Evolutionary conservation across 2,113 vertebrate genomes (phyloP).

Genomic region (Oreochromis spilurus): DNA sequence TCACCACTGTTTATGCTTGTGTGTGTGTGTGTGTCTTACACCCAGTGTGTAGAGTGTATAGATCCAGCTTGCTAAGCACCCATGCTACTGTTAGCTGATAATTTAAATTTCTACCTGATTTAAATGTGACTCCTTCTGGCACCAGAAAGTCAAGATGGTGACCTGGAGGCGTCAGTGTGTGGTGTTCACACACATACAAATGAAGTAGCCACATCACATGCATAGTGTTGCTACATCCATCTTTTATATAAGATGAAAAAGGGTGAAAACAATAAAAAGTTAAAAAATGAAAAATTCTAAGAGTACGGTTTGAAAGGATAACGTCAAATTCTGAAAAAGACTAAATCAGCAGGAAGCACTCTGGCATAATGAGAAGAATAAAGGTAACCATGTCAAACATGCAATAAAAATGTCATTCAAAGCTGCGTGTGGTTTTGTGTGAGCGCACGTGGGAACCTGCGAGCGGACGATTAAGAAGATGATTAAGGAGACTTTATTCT

Average conservation of each 20-base stretch:
- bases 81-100: background rate
- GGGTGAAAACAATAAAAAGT: background rate
- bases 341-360: background rate
- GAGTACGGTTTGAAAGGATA: background rate
- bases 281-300: background rate
- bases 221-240: background rate
- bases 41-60: background rate
- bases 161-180: background rate
- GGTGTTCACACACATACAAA: background rate
- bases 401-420: background rate
- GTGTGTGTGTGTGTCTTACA: background rate
- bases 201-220: background rate
- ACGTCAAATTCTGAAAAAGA: background rate
- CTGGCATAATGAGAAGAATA: background rate
- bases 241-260: background rate
- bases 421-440: background rate
- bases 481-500: constrained; percentile 28
- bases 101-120: background rate
- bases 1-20: background rate
- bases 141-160: background rate
- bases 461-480: background rate
- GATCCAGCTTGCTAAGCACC: background rate
- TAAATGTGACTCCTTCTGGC: background rate
- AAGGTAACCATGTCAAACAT: background rate
- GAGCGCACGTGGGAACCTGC: background rate